Evolutionary conservation across 2,797 vertebrate genomes (phyloP), one percentile per base, ranked within the genome.

Genomic region (Acipenser ruthenus): DNA sequence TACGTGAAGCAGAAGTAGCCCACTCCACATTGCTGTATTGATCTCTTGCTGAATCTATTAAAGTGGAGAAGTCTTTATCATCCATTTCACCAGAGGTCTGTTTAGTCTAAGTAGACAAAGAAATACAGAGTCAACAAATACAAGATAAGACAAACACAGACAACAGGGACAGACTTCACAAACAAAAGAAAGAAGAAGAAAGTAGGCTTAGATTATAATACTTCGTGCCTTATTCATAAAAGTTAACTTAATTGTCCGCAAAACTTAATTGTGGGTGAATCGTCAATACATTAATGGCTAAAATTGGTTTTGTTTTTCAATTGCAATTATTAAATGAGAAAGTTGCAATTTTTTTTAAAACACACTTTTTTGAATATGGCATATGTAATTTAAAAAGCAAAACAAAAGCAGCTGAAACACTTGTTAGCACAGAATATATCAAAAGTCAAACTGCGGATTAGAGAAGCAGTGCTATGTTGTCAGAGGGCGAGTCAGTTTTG

Each of bases 101-200:
- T 72, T 94, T 93, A 71, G 91, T 93, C 94, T 95, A 89, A 88
- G 83, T n/a, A 79, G 75, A 90, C 77, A 90, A 73, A 91, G 84
- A 90, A 82, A 90, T 66, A 74, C 49, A 87, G 70, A 85, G 85
- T 89, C 84, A 86, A 69, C 71, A 73, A 53, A 50, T 65, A 71
- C 63, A 71, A 68, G 77, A 6, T 63, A 23, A 60, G 12, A 62
- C 55, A 67, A 12, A 70, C 59, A 81, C 58, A 77, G 67, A 61
- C 51, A 62, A 18, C 49, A 69, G 4, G 55, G 65, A 81, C 23
- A 80, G 77, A 78, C 75, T 74, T 59, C 64, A 71, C 70, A 66
- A 18, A 77, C 55, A 68, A 70, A 62, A 73, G 60, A 72, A 59
- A 6, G 62, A 68, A 66, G 47, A 63, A 55, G 71, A 23, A 37